Conservation (phyloP, 1,140 invertebrate species). For the Bombus turneri region DNA sequence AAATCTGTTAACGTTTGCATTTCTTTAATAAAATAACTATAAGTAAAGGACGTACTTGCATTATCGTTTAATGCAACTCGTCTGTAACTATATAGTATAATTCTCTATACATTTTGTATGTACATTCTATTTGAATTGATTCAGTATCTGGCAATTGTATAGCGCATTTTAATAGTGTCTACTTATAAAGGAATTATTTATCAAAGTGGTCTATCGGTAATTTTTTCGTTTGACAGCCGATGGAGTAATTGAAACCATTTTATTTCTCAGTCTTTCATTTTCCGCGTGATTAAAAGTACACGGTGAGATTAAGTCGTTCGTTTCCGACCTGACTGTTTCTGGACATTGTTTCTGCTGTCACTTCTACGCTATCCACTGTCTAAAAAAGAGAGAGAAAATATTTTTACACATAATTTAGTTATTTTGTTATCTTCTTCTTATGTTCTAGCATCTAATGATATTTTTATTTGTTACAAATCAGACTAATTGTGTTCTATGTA, state of each 20-base stretch:
- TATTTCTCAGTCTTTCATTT: conserved; percentile 38
- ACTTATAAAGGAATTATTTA: no score
- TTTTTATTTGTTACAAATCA: neutral
- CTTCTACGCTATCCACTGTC: conserved; percentile 84
- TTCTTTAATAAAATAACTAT: conserved; percentile 30
- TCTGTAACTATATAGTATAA: neutral
- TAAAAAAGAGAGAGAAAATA: conserved; percentile 57
- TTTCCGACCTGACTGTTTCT: conserved; percentile 73
- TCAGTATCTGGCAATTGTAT: neutral
- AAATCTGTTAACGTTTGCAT: neutral
- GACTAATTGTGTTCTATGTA: neutral
- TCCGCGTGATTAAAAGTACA: conserved; percentile 82
- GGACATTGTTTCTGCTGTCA: conserved; percentile 81
- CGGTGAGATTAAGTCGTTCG: conserved; percentile 84
- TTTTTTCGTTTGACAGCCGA: neutral
- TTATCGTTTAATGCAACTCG: neutral
- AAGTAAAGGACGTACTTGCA: neutral
- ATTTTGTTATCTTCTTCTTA: neutral
- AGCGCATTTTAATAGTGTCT: neutral
- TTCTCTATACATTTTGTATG: conserved; percentile 28
- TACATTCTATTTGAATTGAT: conserved; percentile 25
- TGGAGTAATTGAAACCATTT: neutral
- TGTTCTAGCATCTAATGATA: neutral
- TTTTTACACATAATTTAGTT: neutral
- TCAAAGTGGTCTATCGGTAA: neutral